These are phyloP conservation scores for Sorex maritimensis DNA, from an alignment of 2,797 vertebrate species.

Conservation along the genomic window DNA sequence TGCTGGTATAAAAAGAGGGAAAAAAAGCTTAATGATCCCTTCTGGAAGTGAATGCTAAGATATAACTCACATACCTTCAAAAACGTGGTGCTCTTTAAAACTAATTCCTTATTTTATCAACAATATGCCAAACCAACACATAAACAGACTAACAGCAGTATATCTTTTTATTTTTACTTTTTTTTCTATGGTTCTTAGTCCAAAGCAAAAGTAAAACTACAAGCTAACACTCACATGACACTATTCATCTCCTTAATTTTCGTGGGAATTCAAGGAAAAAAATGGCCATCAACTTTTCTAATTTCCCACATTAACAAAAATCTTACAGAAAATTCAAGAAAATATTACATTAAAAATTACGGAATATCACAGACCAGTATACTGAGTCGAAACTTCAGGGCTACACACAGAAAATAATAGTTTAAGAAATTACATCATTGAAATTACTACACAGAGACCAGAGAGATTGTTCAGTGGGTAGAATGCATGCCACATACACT, in stretches of 20 bases:
- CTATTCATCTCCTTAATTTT: not conserved
- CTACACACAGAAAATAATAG: not conserved
- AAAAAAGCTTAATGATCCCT: too few species aligned
- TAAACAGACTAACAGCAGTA: not conserved
- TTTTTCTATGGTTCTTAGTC: not conserved
- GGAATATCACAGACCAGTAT: not conserved
- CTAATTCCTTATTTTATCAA: not conserved
- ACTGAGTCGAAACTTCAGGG: not conserved
- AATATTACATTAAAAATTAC: not conserved
- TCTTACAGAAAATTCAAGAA: not conserved
- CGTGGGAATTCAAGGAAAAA: not conserved
- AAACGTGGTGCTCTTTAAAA: not conserved
- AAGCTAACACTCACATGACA: not conserved
- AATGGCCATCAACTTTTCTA: not conserved
- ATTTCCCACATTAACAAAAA: not conserved
- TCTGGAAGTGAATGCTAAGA: too few species aligned
- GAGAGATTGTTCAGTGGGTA: too few species aligned
- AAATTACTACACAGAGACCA: too few species aligned
- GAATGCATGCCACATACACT: too few species aligned
- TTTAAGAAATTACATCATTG: too few species aligned
- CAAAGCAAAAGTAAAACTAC: conserved; percentile 12
- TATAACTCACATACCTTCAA: not conserved
- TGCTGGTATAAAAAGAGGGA: too few species aligned
- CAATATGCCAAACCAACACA: not conserved
- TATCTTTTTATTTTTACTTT: not conserved